A percentile compares a stretch with the other conserved stretches of the same genome.
phyloP scores from a whole-genome alignment of 2,797 vertebrate genomes.

The Pseudopleuronectes americanus region DNA sequence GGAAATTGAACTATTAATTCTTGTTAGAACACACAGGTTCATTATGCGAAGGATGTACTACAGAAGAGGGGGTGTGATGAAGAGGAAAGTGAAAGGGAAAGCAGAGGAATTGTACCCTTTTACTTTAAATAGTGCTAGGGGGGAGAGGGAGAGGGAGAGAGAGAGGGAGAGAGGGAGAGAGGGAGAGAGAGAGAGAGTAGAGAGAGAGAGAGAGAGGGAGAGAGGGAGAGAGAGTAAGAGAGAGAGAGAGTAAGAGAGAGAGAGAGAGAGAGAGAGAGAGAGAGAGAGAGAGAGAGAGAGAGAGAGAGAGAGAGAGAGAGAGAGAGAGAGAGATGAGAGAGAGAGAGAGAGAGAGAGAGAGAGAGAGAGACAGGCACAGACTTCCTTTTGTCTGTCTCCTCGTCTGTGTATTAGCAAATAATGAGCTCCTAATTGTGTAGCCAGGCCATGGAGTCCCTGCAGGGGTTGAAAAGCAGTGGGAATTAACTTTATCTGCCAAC shows the following conservation, averaged over 20 bases:
- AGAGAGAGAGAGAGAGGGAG: conserved; percentile 8
- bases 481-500: conserved; percentile 66
- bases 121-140: conserved; percentile 55
- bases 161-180: conserved; percentile 42
- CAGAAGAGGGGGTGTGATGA: conserved; percentile 21
- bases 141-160: conserved; percentile 48
- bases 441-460: conserved; percentile 68
- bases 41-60: conserved; percentile 52
- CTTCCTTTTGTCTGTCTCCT: conserved; percentile 66
- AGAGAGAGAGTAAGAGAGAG: too few species aligned
- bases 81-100: conserved; percentile 36
- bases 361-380: conserved; percentile 52
- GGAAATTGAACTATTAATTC: conserved; percentile 56
- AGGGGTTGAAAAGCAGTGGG: conserved; percentile 49
- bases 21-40: conserved; percentile 35
- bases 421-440: conserved; percentile 78
- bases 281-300: conserved; percentile 51
- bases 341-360: too few species aligned
- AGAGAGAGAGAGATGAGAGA: too few species aligned
- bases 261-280: conserved; percentile 32
- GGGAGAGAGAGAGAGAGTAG: conserved; percentile 39
- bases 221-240: too few species aligned
- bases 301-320: conserved; percentile 34
- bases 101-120: conserved; percentile 54
- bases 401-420: conserved; percentile 71